phyloP scores from a whole-genome alignment of 2,113 vertebrate genomes.

The Vombatus ursinus region DNA sequence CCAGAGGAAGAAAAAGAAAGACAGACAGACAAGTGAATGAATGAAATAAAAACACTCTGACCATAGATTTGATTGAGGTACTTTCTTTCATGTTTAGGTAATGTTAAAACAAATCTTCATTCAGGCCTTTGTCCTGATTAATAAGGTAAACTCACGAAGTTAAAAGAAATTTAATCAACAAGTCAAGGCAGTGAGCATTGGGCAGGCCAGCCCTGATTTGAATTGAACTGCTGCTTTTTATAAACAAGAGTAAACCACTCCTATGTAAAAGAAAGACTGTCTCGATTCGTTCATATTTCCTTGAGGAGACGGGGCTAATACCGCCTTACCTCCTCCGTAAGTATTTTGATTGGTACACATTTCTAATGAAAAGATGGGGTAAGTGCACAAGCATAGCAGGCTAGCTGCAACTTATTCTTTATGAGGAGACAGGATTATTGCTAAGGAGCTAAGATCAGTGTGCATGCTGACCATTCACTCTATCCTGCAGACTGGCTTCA shows the following conservation, averaged over 20 bases:
- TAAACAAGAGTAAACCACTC: not conserved
- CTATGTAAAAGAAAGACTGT: not conserved
- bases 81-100: not conserved
- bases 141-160: not conserved
- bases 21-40: not conserved
- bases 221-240: not conserved
- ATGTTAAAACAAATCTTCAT: not conserved
- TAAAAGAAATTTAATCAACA: not conserved
- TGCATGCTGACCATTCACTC: not conserved
- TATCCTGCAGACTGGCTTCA: not conserved
- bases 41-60: not conserved
- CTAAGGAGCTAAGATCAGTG: not conserved
- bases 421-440: not conserved
- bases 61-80: not conserved
- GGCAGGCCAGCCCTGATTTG: not conserved
- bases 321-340: not conserved
- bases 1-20: not conserved
- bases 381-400: not conserved
- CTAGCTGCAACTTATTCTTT: not conserved
- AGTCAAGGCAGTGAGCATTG: not conserved
- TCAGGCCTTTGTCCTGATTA: not conserved
- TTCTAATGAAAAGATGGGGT: not conserved
- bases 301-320: not conserved
- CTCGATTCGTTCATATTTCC: not conserved
- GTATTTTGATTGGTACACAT: not conserved